Base-by-base conservation (phyloP, 2,797 vertebrate genomes). In the Sandelia bainsii region DNA sequence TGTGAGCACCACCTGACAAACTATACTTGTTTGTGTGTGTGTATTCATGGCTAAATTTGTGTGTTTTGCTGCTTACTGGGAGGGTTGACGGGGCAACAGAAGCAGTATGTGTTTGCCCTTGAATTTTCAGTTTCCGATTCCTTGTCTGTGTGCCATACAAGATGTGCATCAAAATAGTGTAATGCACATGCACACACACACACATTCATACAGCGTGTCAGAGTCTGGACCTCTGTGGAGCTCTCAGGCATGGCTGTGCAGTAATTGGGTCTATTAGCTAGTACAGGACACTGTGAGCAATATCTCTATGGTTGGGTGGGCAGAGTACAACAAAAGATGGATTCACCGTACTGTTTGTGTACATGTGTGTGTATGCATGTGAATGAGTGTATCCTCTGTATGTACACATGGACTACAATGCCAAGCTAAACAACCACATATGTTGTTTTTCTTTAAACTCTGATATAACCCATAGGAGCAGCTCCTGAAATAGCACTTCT, bases 231-330 rank as follows among this genome's bases (percentile, higher is more conserved):
- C 81, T 83, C 71, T 72, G 59, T 80, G 72, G 72, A 64, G 71
- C 71, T 72, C 70, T 84, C 62, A 58, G 63, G 42, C 83, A 78
- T 72, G 68, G 77, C 72, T 84, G 54, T 85, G 77, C 73, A 57
- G 85, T 92, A 94, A 94, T 92, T 93, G 90, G 91, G 77, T 93
- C 81, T 91, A 90, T 95, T 93, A 92, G 78, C 79, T 73, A 82
- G 85, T 86, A 87, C 84, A 90, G 89, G 85, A 84, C 85, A 86
- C 88, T 83, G 76, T 87, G 88, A 92, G 82, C 89, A 92, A 91
- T 88, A 86, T 86, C 77, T 87, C 79, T 80, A 81, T 71, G 88
- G 87, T 62, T 83, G 87, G 78, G 56, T 81, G 89, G 82, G 44
- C 90, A 83, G 68, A 52, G 77, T 77, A 59, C 78, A 87, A 85